Percentiles rank a stretch among this genome's conserved stretches.
Conservation (phyloP, 2,797 vertebrate species). For the Leptatherina wallacei region DNA sequence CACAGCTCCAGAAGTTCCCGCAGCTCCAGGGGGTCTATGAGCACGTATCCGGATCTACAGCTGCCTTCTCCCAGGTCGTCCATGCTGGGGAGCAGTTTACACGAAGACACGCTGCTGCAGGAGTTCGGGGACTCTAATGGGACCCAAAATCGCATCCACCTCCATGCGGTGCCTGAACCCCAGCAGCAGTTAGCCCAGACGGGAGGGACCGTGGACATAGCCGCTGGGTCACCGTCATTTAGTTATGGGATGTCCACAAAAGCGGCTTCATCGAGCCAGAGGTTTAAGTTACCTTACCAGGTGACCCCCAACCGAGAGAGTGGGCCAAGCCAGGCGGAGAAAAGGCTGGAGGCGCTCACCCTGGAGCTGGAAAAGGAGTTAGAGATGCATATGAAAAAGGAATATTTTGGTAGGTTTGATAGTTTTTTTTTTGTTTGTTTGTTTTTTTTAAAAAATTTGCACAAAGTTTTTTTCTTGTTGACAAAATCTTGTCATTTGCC, state of each 20-base stretch:
- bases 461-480: neutral
- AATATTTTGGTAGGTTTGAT: slow-evolving; percentile 91
- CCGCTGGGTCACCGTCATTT: slow-evolving; percentile 71
- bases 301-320: slow-evolving; percentile 90
- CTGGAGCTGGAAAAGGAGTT: slow-evolving; percentile 96
- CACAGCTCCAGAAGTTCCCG: slow-evolving; percentile 91
- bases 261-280: slow-evolving; percentile 77
- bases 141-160: slow-evolving; percentile 76
- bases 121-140: slow-evolving; percentile 82
- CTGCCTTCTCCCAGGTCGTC: slow-evolving; percentile 89
- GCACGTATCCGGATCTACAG: slow-evolving; percentile 90
- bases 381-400: slow-evolving; percentile 96
- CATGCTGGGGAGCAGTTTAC: slow-evolving; percentile 81
- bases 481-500: too few relatives aligned
- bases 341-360: slow-evolving; percentile 92
- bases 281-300: slow-evolving; percentile 90
- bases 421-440: neutral
- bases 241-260: slow-evolving; percentile 81
- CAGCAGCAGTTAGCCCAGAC: slow-evolving; percentile 61
- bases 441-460: too few relatives aligned
- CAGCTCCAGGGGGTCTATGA: slow-evolving; percentile 91
- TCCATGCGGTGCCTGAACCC: slow-evolving; percentile 79
- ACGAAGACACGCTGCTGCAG: slow-evolving; percentile 83
- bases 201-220: slow-evolving; percentile 64
- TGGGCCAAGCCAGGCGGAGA: slow-evolving; percentile 93